Evolutionary conservation across 2,888 invertebrate species (phyloP).

Genomic region (Anthophora plumipes): DNA sequence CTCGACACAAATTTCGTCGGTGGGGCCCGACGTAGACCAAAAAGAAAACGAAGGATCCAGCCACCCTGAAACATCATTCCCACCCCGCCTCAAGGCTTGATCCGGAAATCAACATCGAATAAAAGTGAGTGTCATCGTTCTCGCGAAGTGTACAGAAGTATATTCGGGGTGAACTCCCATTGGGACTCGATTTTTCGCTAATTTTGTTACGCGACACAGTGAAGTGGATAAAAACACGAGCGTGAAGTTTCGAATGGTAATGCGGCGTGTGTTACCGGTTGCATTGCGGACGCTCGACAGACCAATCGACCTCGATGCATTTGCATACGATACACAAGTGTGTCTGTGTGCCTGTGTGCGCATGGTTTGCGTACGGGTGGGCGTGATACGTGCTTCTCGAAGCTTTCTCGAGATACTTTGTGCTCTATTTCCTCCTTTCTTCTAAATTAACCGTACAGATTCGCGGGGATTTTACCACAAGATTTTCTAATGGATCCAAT

Average conservation of each 20-base stretch:
- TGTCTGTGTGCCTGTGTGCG: slow-evolving; percentile 15
- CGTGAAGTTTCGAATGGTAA: slow-evolving; percentile 41
- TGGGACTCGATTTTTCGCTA: neutral
- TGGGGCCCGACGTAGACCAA: slow-evolving; percentile 56
- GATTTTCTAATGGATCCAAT: no score
- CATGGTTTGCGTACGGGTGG: slow-evolving; percentile 27
- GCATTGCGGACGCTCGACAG: slow-evolving; percentile 26
- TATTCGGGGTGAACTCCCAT: slow-evolving; percentile 26
- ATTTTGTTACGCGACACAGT: slow-evolving; percentile 9
- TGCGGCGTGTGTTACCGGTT: slow-evolving; percentile 46
- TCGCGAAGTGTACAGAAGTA: slow-evolving; percentile 10
- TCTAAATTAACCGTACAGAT: no score
- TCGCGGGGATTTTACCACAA: no score
- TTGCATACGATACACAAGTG: slow-evolving; percentile 36
- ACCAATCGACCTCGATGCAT: slow-evolving; percentile 54
- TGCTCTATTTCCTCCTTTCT: no score
- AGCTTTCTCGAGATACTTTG: slow-evolving; percentile 35
- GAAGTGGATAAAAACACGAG: neutral
- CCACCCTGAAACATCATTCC: slow-evolving; percentile 51
- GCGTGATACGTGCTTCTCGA: slow-evolving; percentile 20
- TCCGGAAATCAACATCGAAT: neutral
- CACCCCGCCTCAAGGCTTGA: slow-evolving; percentile 28
- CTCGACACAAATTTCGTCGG: slow-evolving; percentile 77
- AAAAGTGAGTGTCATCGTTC: slow-evolving; percentile 34
- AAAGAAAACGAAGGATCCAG: slow-evolving; percentile 35